phyloP scores from a whole-genome alignment of 1,140 invertebrate species.

The Theocolax elegans region DNA sequence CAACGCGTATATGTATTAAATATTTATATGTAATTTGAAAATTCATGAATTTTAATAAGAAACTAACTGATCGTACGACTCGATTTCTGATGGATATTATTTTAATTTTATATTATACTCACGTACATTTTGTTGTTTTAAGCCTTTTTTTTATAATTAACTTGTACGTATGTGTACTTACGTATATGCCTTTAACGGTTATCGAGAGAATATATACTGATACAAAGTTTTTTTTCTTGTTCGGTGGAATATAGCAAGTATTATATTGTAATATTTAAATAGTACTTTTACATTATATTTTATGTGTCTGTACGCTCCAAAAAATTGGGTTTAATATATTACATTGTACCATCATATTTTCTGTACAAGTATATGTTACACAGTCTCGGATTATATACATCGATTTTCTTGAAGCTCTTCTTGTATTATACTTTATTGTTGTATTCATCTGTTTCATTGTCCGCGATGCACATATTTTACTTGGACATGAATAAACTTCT shows the following conservation, averaged over 20 bases:
- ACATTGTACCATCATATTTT: constrained; percentile 6
- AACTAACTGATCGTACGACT: neutral
- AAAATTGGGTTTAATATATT: neutral
- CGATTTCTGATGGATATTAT: constrained; percentile 10
- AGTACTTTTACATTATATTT: no score
- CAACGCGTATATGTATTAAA: constrained; percentile 14
- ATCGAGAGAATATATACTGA: neutral
- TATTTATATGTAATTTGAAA: constrained; percentile 27
- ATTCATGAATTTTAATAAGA: constrained; percentile 24
- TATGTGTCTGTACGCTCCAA: no score
- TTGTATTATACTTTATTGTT: constrained; percentile 33
- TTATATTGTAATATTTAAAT: no score
- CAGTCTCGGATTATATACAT: constrained; percentile 24
- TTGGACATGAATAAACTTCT: constrained; percentile 22
- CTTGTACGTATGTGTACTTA: neutral
- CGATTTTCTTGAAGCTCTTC: constrained; percentile 19
- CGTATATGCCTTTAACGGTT: no score
- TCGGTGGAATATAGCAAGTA: no score
- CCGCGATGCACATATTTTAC: constrained; percentile 29
- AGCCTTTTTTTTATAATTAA: neutral
- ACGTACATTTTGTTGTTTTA: neutral
- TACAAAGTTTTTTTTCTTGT: no score
- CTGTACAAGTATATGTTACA: neutral
- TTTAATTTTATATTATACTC: constrained; percentile 11
- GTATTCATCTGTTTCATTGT: constrained; percentile 34